phyloP scores from a whole-genome alignment of 2,113 vertebrate genomes.

The Gallinago jamesoni region DNA sequence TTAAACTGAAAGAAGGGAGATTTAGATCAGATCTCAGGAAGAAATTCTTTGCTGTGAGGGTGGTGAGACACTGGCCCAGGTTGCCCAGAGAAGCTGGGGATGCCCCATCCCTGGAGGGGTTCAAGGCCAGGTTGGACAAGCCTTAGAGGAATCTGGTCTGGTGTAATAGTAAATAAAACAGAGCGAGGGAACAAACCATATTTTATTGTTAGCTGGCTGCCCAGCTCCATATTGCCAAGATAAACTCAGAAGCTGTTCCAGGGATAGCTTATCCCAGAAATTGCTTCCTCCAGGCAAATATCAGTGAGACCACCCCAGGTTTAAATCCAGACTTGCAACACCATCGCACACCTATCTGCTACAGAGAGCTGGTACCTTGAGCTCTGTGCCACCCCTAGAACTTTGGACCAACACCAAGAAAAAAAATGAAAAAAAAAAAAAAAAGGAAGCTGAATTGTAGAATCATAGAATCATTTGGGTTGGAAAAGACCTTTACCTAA shows the following conservation, averaged over 20 bases:
- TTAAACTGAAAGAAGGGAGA: too few species aligned
- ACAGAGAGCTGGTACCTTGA: fast-evolving
- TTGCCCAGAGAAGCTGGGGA: too few species aligned
- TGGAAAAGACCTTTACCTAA: neutral
- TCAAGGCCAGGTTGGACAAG: too few species aligned
- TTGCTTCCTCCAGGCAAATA: neutral
- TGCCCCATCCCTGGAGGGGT: too few species aligned
- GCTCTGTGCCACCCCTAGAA: too few species aligned
- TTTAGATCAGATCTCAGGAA: too few species aligned
- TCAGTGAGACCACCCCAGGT: neutral
- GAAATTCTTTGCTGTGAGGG: too few species aligned
- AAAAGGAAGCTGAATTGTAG: neutral
- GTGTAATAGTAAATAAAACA: neutral
- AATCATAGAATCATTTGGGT: neutral
- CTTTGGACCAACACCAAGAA: neutral
- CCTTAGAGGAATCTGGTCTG: too few species aligned
- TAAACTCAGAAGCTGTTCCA: neutral
- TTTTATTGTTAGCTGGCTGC: neutral
- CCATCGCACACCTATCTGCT: neutral
- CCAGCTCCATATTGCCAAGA: neutral
- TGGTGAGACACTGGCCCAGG: too few species aligned
- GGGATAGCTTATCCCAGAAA: neutral
- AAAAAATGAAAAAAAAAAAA: neutral
- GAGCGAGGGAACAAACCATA: neutral
- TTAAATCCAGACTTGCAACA: neutral